Percentiles rank a stretch among this genome's conserved stretches.
These are phyloP conservation scores for Drosophila testacea DNA, from an alignment of 2,888 invertebrate genomes.

Conservation along the genomic window DNA sequence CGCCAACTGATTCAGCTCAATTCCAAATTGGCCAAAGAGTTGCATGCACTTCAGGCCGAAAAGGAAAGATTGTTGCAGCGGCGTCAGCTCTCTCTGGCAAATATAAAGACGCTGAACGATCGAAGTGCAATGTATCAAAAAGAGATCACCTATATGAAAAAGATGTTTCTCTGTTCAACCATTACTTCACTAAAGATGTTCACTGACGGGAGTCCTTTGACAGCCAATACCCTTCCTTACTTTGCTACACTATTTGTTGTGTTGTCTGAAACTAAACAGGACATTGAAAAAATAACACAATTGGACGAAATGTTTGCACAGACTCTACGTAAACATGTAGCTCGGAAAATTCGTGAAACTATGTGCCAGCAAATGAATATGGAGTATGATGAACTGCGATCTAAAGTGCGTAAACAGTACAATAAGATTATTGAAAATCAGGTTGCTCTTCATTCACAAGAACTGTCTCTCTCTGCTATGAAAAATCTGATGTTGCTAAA, in stretches of 20 bases:
- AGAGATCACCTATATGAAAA: conserved; percentile 46
- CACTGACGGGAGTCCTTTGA: neutral
- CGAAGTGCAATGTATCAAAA: conserved; percentile 11
- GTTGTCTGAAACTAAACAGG: conserved; percentile 44
- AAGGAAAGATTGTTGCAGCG: conserved; percentile 3
- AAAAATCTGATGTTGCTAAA: conserved; percentile 67
- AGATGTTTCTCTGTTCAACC: conserved; percentile 40
- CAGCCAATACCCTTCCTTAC: conserved; percentile 13
- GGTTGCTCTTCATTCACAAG: conserved; percentile 55
- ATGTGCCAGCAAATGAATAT: conserved; percentile 41
- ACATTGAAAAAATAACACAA: conserved; percentile 30
- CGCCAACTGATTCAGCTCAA: conserved; percentile 34
- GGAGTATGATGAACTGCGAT: conserved; percentile 57
- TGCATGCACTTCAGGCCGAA: conserved; percentile 26
- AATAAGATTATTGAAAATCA: conserved; percentile 56
- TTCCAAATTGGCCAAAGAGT: conserved; percentile 23
- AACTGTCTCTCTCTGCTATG: conserved; percentile 63
- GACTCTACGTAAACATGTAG: conserved; percentile 44
- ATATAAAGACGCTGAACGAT: neutral
- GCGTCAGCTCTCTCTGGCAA: neutral
- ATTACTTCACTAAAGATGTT: conserved; percentile 32
- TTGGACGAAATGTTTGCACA: conserved; percentile 59
- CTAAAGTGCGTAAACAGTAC: conserved; percentile 52
- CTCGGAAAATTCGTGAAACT: conserved; percentile 33
- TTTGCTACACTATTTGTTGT: conserved; percentile 46